Percentiles rank a stretch among this genome's conserved stretches.
These are phyloP conservation scores for Alosa sapidissima DNA, from an alignment of 2,797 vertebrate species.

Conservation along the genomic window DNA sequence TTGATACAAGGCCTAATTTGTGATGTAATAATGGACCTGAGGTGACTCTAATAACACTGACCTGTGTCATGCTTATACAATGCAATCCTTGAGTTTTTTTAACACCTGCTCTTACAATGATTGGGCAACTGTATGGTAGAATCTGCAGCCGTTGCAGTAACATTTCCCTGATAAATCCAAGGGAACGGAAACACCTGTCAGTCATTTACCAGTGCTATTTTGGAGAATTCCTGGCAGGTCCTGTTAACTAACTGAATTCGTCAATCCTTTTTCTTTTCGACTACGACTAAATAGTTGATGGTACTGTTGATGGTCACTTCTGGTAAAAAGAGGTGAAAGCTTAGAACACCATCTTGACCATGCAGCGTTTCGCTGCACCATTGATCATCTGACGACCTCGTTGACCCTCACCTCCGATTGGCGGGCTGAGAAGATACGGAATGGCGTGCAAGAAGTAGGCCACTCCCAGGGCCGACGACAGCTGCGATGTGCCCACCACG, in stretches of 20 bases:
- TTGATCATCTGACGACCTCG: background rate
- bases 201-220: background rate
- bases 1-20: too few species aligned
- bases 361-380: background rate
- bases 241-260: background rate
- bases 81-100: background rate
- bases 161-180: background rate
- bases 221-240: background rate
- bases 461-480: slow-evolving; percentile 88
- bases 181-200: background rate
- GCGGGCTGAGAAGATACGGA: slow-evolving; percentile 91
- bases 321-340: background rate
- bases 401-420: slow-evolving; percentile 83
- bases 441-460: slow-evolving; percentile 92
- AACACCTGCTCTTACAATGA: background rate
- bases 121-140: background rate
- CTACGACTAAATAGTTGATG: background rate
- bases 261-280: background rate
- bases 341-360: background rate
- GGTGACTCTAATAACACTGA: background rate
- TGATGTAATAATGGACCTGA: background rate
- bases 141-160: background rate
- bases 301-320: background rate
- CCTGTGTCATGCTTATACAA: background rate
- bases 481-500: slow-evolving; percentile 80